phyloP scores from a whole-genome alignment of 2,797 vertebrate species.

The Urocyon cinereoargenteus region DNA sequence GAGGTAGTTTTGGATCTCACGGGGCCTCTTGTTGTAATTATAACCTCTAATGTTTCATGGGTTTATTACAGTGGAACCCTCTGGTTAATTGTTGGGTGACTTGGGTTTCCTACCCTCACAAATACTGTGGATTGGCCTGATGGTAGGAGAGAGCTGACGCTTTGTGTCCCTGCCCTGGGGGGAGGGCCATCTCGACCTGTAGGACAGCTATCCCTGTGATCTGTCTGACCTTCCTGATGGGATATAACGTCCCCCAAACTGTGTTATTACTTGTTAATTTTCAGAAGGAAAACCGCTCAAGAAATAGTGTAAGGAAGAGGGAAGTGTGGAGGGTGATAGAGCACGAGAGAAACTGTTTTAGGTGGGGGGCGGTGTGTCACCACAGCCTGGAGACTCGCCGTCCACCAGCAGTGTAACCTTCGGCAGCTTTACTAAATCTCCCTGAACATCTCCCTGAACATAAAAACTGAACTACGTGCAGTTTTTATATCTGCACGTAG shows the following conservation, averaged over 20 bases:
- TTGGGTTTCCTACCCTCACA: background rate
- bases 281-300: background rate
- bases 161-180: background rate
- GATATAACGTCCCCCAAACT: background rate
- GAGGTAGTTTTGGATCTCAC: background rate
- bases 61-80: background rate
- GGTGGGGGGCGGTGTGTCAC: background rate
- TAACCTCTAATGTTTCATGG: background rate
- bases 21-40: background rate
- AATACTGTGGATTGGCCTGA: background rate
- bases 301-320: background rate
- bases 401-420: background rate
- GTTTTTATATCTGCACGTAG: slow-evolving; percentile 4
- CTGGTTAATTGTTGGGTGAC: background rate
- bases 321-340: background rate
- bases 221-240: background rate
- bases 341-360: background rate
- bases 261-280: background rate
- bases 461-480: too few species aligned
- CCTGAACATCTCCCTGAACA: background rate
- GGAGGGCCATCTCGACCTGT: background rate
- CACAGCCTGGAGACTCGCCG: background rate
- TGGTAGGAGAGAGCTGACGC: background rate
- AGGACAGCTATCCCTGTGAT: background rate
- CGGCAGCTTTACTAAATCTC: background rate